Conservation (phyloP, 2,113 vertebrate genomes). For the Cyprinodon variegatus region DNA sequence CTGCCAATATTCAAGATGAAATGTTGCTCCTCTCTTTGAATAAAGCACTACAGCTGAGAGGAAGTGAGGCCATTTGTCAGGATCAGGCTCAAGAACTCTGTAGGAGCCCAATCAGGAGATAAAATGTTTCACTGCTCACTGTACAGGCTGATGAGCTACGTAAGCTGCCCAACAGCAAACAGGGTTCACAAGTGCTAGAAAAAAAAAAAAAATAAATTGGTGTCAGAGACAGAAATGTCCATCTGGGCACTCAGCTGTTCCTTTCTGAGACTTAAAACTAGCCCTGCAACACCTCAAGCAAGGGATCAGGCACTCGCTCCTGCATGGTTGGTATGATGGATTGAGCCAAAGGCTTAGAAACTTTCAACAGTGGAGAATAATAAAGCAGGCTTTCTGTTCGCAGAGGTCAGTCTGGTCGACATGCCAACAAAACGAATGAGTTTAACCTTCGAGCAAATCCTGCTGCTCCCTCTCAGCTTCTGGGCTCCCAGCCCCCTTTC, state of each 20-base stretch:
- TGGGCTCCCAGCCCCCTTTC: neutral
- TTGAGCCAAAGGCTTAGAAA: constrained; percentile 29
- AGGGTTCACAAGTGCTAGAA: constrained; percentile 27
- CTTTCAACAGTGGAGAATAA: constrained; percentile 53
- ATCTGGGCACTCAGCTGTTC: constrained; percentile 28
- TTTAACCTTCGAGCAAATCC: constrained; percentile 63
- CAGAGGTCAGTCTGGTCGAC: constrained; percentile 54
- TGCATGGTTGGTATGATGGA: constrained; percentile 57
- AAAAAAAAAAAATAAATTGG: constrained; percentile 22
- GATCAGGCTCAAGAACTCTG: constrained; percentile 26
- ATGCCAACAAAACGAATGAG: constrained; percentile 64
- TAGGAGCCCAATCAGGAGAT: constrained; percentile 27
- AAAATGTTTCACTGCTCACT: constrained; percentile 26
- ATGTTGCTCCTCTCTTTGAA: constrained; percentile 36
- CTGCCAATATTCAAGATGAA: constrained; percentile 22
- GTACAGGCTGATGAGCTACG: constrained; percentile 13
- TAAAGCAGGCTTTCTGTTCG: constrained; percentile 55
- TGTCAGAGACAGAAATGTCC: constrained; percentile 32
- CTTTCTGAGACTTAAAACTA: constrained; percentile 39
- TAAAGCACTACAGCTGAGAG: constrained; percentile 20
- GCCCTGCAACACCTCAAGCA: constrained; percentile 37
- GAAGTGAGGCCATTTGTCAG: constrained; percentile 28
- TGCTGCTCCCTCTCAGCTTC: constrained; percentile 19
- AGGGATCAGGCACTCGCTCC: constrained; percentile 11
- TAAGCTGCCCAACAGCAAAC: constrained; percentile 23